Conservation (phyloP, 2,888 invertebrate genomes). For the Pyrgus malvae region DNA sequence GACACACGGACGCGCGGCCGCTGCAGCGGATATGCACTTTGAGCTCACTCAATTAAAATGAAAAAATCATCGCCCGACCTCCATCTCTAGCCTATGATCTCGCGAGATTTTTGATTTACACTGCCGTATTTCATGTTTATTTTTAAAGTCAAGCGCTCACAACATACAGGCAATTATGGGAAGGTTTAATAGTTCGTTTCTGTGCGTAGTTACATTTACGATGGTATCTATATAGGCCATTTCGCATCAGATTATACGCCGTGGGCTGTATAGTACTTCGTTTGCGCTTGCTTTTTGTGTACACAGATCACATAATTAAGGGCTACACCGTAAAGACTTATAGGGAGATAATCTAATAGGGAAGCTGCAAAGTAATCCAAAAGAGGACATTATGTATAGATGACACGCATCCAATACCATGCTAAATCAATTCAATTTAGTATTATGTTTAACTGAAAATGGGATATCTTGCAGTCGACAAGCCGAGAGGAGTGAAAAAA, state of each 20-base stretch:
- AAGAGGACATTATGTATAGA: no score
- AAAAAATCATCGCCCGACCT: constrained; percentile 13
- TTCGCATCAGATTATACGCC: constrained; percentile 1
- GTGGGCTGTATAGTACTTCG: constrained; percentile 15
- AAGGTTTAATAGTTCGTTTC: constrained; percentile 16
- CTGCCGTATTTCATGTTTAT: constrained; percentile 15
- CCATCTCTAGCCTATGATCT: constrained; percentile 1
- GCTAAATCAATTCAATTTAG: no score
- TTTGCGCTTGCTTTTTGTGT: not conserved
- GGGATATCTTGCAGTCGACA: no score
- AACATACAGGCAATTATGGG: constrained; percentile 14
- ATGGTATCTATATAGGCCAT: constrained; percentile 3
- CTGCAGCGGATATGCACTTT: constrained; percentile 45
- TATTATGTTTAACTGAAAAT: no score
- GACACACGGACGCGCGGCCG: constrained; percentile 33
- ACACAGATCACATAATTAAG: not conserved
- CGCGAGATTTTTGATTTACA: constrained; percentile 13
- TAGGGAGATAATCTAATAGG: no score
- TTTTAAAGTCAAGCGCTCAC: constrained; percentile 1
- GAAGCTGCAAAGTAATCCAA: no score
- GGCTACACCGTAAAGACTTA: no score
- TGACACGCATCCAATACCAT: no score
- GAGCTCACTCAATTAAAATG: constrained; percentile 57
- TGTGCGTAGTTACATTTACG: not conserved
- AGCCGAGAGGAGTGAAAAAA: not conserved